Evolutionary conservation across 2,888 invertebrate species (phyloP), one percentile per base, ranked within the genome.

Genomic region (Himalopsyche kuldschensis): DNA sequence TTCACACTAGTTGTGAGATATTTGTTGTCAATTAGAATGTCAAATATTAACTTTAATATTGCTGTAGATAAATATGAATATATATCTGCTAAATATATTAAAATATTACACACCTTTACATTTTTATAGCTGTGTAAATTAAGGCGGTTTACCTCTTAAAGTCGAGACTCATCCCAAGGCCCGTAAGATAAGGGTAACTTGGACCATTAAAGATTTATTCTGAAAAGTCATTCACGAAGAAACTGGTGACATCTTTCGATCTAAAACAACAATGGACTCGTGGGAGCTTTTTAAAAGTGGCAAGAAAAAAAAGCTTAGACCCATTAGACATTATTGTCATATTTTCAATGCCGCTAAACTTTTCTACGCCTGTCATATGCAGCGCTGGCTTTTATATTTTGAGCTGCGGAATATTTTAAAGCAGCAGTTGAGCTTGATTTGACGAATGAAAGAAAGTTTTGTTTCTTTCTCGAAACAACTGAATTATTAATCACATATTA

Each of bases 301-400:
- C 69, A 30, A 27, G 24, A 30, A 30, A 69, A 69, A 30, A 69
- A 69, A 69, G 27, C 69, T 69, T 15, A 24, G 69, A 69, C 35
- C 85, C 83, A 85, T 85, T 83, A 83, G 85, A 79, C 83, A 85
- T 83, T 85, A 85, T 85, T 85, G 85, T 85, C 83, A 83, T 85
- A 85, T 85, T 81, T 79, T 78, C 79, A 79, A 75, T 75, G 80
- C 80, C 41, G 63, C 32, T 48, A 81, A 84, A 83, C 78, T 84
- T 84, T 82, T 80, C 15, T 35, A n/a, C 46, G 76, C 80, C 81
- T 84, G 84, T 84, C 84, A 84, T 78, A 75, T 77, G 31, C 84
- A 84, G 84, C 47, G 48, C 41, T 79, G 55, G 31, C 47, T 41
- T 46, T 47, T 35, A 75, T 80, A 32, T 80, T 75, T 80, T 24